These are phyloP conservation scores for Epinephelus awoara DNA, from an alignment of 2,797 vertebrate genomes.

Conservation along the genomic window DNA sequence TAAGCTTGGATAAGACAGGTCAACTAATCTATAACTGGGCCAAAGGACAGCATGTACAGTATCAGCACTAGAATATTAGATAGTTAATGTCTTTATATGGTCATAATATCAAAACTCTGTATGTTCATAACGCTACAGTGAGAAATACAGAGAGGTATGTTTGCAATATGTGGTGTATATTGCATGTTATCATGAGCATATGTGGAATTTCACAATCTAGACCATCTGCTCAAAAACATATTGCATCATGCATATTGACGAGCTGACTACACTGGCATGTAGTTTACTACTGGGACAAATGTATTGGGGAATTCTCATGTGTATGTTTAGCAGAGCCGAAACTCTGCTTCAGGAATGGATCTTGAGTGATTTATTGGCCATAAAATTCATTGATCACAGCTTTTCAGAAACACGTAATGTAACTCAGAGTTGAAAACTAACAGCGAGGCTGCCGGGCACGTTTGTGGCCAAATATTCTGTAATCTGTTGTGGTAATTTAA, in stretches of 20 bases:
- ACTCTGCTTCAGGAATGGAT: slow-evolving; percentile 40
- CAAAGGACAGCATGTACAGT: slow-evolving; percentile 36
- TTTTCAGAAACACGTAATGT: slow-evolving; percentile 55
- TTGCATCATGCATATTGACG: slow-evolving; percentile 41
- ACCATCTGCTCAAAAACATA: slow-evolving; percentile 36
- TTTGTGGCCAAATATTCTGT: slow-evolving; percentile 77
- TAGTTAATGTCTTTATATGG: neutral
- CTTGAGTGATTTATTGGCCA: slow-evolving; percentile 57
- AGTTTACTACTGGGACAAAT: slow-evolving; percentile 22
- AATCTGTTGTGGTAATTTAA: slow-evolving; percentile 83
- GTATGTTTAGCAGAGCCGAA: slow-evolving; percentile 35
- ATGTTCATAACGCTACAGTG: neutral
- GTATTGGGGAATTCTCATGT: slow-evolving; percentile 19
- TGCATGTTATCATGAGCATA: slow-evolving; percentile 38
- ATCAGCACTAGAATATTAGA: slow-evolving; percentile 8
- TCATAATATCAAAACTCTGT: neutral
- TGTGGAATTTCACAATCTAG: slow-evolving; percentile 51
- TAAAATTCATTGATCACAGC: slow-evolving; percentile 70
- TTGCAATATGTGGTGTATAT: slow-evolving; percentile 5
- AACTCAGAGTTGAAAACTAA: slow-evolving; percentile 62
- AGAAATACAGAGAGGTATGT: slow-evolving; percentile 9
- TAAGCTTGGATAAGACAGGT: slow-evolving; percentile 43
- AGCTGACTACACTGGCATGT: slow-evolving; percentile 9
- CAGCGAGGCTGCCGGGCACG: slow-evolving; percentile 49
- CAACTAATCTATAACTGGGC: slow-evolving; percentile 46